Conservation (phyloP, 2,888 invertebrate species). For the Kuschelorhynchus macadamiae region DNA sequence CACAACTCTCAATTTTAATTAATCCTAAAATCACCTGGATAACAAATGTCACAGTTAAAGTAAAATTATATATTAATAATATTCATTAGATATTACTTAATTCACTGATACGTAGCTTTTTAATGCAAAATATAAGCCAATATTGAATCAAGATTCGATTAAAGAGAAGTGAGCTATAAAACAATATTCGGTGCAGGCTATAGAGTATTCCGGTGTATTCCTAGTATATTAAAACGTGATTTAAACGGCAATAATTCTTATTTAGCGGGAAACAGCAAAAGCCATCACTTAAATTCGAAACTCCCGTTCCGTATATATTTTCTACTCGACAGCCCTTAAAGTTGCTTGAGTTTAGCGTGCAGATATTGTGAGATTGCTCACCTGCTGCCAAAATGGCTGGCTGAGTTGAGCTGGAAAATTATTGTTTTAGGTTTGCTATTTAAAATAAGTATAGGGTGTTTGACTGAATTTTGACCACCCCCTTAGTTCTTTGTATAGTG, state of each 20-base stretch:
- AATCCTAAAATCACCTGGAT: too few relatives aligned
- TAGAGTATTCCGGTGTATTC: slow-evolving; percentile 26
- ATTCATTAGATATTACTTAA: too few relatives aligned
- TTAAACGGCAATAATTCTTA: slow-evolving; percentile 50
- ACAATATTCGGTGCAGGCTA: slow-evolving; percentile 14
- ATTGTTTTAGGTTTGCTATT: neutral
- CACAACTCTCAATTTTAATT: too few relatives aligned
- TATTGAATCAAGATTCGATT: slow-evolving; percentile 23
- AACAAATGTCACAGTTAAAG: too few relatives aligned
- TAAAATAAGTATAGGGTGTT: too few relatives aligned
- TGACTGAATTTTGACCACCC: too few relatives aligned
- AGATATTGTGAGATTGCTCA: slow-evolving; percentile 9
- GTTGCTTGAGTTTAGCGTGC: slow-evolving; percentile 36
- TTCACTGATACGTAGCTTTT: too few relatives aligned
- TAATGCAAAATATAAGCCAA: too few relatives aligned
- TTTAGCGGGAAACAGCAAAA: slow-evolving; percentile 48
- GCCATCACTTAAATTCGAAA: slow-evolving; percentile 47
- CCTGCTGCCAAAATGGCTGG: neutral
- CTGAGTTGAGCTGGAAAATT: neutral
- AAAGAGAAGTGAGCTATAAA: slow-evolving; percentile 22
- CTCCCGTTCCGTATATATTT: slow-evolving; percentile 45
- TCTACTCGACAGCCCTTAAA: slow-evolving; percentile 42
- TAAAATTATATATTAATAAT: too few relatives aligned
- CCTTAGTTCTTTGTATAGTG: too few relatives aligned
- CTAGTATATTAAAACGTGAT: slow-evolving; percentile 42